phyloP scores from a whole-genome alignment of 2,797 vertebrate species.

The Glyptemys insculpta region DNA sequence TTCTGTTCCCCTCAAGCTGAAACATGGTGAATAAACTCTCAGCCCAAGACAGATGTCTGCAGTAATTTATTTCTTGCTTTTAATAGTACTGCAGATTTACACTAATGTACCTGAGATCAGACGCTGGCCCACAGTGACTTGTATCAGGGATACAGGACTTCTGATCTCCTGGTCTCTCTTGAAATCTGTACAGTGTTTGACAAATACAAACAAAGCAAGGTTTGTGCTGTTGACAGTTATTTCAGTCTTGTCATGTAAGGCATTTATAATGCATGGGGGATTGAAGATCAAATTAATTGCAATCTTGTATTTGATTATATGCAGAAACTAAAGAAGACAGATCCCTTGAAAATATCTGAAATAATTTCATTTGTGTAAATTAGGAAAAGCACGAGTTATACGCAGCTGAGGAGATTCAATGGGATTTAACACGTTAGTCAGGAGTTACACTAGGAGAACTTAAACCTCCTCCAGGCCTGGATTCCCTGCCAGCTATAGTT shows the following conservation, averaged over 20 bases:
- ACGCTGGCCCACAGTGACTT: neutral
- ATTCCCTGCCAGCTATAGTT: neutral
- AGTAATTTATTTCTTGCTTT: neutral
- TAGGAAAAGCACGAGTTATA: constrained; percentile 31
- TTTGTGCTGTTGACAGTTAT: neutral
- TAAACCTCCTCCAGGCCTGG: constrained; percentile 1
- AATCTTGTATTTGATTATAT: neutral
- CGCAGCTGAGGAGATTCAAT: constrained; percentile 48
- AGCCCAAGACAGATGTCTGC: neutral
- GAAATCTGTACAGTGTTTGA: neutral
- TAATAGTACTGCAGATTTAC: neutral
- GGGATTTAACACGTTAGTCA: neutral
- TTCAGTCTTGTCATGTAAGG: neutral
- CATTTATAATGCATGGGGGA: rapidly evolving
- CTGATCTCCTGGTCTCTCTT: neutral
- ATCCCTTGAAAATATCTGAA: neutral
- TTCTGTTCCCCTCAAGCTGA: neutral
- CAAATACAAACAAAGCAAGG: neutral
- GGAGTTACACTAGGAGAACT: neutral
- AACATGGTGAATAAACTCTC: neutral
- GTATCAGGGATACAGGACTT: neutral
- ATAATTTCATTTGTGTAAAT: neutral
- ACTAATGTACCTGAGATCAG: rapidly evolving
- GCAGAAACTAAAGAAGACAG: neutral
- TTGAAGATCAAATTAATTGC: neutral